Evolutionary conservation across 1,140 invertebrate genomes (phyloP).

Genomic region (Pseudomyrmex sp.): DNA sequence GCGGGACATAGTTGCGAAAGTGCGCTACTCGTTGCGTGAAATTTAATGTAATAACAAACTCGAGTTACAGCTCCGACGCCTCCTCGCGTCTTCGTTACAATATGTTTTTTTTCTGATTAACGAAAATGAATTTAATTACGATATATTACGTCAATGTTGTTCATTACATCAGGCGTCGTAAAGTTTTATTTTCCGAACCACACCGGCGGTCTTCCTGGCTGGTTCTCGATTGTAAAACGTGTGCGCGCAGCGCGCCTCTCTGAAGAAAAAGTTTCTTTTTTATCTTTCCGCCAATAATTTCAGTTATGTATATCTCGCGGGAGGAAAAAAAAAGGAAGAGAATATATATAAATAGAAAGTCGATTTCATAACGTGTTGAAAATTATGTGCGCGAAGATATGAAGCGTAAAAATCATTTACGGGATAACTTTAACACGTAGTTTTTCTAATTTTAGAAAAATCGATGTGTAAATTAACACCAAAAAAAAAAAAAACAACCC

Average conservation of each 20-base stretch:
- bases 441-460: background rate
- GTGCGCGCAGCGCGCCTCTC: too few relatives aligned
- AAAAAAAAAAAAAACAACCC: background rate
- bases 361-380: constrained; percentile 12
- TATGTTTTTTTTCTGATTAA: background rate
- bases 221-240: constrained; percentile 20
- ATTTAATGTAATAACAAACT: constrained; percentile 32
- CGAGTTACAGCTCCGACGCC: background rate
- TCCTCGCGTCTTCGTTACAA: constrained; percentile 8
- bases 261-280: constrained; percentile 14
- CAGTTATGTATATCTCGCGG: constrained; percentile 22
- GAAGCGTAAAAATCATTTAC: background rate
- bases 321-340: background rate
- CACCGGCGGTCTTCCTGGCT: background rate
- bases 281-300: constrained; percentile 36
- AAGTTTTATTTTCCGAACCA: constrained; percentile 7
- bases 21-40: constrained; percentile 35
- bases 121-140: constrained; percentile 28
- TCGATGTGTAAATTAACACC: background rate
- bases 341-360: background rate
- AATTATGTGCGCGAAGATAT: background rate
- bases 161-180: background rate
- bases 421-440: background rate
- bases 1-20: constrained; percentile 32
- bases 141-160: constrained; percentile 8